phyloP scores from a whole-genome alignment of 1,140 invertebrate genomes.

The Hypsibius dujardini region DNA sequence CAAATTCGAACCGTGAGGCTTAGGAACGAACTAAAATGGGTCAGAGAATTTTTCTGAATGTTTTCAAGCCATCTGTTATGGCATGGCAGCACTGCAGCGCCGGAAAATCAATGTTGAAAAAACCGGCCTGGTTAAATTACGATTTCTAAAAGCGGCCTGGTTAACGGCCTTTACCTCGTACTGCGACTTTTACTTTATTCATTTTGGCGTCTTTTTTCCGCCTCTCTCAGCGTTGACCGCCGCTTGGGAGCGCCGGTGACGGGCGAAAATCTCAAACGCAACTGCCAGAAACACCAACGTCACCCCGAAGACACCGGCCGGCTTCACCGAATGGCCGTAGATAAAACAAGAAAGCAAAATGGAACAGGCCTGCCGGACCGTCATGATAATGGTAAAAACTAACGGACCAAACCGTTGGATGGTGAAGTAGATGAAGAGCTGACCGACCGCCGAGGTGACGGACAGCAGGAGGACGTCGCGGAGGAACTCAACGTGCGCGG shows the following conservation, averaged over 20 bases:
- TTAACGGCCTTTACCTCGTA: no score
- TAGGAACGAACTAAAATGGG: no score
- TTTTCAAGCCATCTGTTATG: no score
- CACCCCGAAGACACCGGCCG: conserved; percentile 61
- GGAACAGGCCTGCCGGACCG: conserved; percentile 78
- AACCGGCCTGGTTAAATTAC: no score
- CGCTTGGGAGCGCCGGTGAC: conserved; percentile 25
- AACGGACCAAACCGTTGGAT: conserved; percentile 86
- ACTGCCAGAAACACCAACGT: conserved; percentile 69
- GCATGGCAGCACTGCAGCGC: no score
- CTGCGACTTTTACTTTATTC: no score
- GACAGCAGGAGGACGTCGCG: conserved; percentile 65
- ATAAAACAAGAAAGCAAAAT: conserved; percentile 82
- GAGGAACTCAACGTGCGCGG: conserved; percentile 55
- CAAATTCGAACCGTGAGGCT: no score
- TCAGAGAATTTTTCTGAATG: no score
- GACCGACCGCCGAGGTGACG: conserved; percentile 70
- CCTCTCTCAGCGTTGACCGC: no score
- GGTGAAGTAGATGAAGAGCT: conserved; percentile 91
- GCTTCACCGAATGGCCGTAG: conserved; percentile 66
- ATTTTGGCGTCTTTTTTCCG: no score
- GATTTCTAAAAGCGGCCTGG: no score
- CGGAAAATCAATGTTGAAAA: no score
- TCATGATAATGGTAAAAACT: conserved; percentile 95
- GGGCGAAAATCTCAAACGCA: conserved; percentile 67